A percentile compares a stretch with the other conserved stretches of the same genome.
These are phyloP conservation scores for Rostratula benghalensis DNA, from an alignment of 2,113 vertebrate species.

Conservation along the genomic window DNA sequence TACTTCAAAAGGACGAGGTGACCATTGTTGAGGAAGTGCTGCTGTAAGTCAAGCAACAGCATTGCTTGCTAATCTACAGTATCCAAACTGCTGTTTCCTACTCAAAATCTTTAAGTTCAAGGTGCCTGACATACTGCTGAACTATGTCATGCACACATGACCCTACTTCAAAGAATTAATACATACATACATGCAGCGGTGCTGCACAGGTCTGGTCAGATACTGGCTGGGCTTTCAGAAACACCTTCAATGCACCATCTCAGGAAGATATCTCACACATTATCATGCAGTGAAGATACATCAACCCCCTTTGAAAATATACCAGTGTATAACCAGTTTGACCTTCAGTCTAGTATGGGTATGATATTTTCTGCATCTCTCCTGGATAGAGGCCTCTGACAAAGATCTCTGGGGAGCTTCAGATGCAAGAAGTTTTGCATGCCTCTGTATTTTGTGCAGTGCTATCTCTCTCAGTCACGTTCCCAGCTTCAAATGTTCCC, in stretches of 20 bases:
- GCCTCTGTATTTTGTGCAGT: not conserved
- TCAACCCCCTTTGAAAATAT: not conserved
- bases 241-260: not conserved
- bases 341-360: not conserved
- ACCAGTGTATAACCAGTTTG: not conserved
- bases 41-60: not conserved
- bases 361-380: not conserved
- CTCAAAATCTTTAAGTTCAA: not conserved
- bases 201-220: not conserved
- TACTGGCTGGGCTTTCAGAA: not conserved
- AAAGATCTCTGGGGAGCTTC: not conserved
- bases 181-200: accelerated
- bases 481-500: conserved; percentile 15
- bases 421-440: not conserved
- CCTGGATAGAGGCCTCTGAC: not conserved
- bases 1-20: not conserved
- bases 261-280: not conserved
- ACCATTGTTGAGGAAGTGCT: not conserved
- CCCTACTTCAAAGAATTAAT: not conserved
- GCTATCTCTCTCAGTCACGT: not conserved
- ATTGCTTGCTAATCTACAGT: not conserved
- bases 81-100: not conserved
- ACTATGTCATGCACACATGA: accelerated
- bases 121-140: not conserved
- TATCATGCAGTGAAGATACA: not conserved